Conservation (phyloP, 1,140 invertebrate genomes). For the Trachymyrmex septentrionalis region DNA sequence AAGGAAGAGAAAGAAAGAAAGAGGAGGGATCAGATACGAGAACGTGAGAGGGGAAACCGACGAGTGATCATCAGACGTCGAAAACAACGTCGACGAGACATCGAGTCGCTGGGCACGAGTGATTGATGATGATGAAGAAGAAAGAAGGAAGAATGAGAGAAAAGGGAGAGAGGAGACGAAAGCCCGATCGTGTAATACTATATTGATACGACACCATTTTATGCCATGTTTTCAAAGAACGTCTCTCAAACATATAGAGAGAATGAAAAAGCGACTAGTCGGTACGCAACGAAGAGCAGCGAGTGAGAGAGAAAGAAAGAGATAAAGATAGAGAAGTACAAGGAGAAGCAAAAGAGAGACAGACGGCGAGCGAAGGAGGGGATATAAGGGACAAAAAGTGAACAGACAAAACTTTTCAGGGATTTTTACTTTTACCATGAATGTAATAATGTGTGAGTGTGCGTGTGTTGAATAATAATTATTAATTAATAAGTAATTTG, state of each 20-base stretch:
- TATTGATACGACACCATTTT: slow-evolving; percentile 55
- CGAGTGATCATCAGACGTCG: slow-evolving; percentile 64
- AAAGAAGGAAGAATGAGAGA: background rate
- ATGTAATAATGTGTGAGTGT: slow-evolving; percentile 85
- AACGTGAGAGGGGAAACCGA: slow-evolving; percentile 57
- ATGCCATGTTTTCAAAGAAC: slow-evolving; percentile 51
- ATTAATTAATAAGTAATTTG: slow-evolving; percentile 84
- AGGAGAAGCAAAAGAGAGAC: slow-evolving; percentile 38
- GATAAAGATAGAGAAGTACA: slow-evolving; percentile 1
- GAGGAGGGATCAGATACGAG: slow-evolving; percentile 20
- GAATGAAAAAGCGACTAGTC: slow-evolving; percentile 69
- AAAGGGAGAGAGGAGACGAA: background rate
- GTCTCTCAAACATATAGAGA: slow-evolving; percentile 31
- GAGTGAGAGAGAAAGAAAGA: background rate
- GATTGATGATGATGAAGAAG: slow-evolving; percentile 38
- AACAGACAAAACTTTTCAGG: slow-evolving; percentile 81
- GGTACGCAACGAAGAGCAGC: slow-evolving; percentile 39
- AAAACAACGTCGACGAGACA: slow-evolving; percentile 43
- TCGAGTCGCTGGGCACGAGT: slow-evolving; percentile 54
- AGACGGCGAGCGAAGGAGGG: slow-evolving; percentile 40
- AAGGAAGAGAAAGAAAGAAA: slow-evolving; percentile 36
- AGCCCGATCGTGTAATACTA: slow-evolving; percentile 9
- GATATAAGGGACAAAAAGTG: slow-evolving; percentile 49
- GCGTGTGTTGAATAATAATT: slow-evolving; percentile 84
- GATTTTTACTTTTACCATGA: slow-evolving; percentile 84